Conservation (phyloP, 2,888 invertebrate species). For the Stenodema calcarata region DNA sequence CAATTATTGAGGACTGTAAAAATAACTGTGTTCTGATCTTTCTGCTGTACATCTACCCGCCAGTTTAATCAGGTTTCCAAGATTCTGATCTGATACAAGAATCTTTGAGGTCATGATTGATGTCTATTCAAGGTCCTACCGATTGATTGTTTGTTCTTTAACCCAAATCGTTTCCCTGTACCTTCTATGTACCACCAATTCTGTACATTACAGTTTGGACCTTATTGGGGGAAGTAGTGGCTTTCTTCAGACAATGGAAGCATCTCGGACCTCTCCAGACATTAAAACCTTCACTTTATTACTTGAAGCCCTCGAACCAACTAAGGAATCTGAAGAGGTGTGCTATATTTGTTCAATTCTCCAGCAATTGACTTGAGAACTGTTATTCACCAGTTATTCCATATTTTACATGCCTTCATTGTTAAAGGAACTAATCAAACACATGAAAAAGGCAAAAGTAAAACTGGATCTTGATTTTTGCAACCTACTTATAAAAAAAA, state of each 20-base stretch:
- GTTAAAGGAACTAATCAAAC: conserved; percentile 66
- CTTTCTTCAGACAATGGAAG: conserved; percentile 77
- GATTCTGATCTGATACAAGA: too few relatives aligned
- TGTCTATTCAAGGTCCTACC: neutral
- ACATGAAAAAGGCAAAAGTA: conserved; percentile 68
- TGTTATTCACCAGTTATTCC: neutral
- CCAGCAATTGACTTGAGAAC: neutral
- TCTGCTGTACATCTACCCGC: too few relatives aligned
- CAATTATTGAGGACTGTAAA: too few relatives aligned
- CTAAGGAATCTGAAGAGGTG: conserved; percentile 71
- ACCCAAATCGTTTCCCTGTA: neutral
- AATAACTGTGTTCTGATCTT: too few relatives aligned
- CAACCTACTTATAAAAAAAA: conserved; percentile 84
- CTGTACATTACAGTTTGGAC: conserved; percentile 65
- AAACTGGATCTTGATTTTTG: conserved; percentile 81
- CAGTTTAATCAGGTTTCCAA: too few relatives aligned
- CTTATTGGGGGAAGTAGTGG: conserved; percentile 80
- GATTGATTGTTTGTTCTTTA: neutral
- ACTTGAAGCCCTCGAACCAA: conserved; percentile 74
- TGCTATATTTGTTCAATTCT: neutral
- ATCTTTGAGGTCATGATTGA: too few relatives aligned
- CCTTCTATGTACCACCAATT: neutral
- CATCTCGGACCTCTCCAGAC: conserved; percentile 72
- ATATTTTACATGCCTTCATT: neutral
- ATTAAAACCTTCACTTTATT: conserved; percentile 81